Base-by-base conservation (phyloP, 2,113 vertebrate genomes). In the Microcebus lehilahytsara region DNA sequence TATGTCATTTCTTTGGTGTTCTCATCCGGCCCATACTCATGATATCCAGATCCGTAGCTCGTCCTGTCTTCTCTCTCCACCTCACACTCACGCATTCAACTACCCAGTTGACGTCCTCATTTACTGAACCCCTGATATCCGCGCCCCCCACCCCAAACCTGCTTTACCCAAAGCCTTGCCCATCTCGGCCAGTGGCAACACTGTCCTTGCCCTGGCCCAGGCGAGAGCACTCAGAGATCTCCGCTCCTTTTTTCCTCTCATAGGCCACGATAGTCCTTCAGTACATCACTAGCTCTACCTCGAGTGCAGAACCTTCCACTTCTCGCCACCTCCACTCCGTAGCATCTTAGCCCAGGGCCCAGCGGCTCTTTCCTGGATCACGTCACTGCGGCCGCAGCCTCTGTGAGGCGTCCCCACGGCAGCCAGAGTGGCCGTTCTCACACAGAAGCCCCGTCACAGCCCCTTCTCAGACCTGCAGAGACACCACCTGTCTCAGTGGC, bases 391-490 rank as follows among this genome's bases (percentile, higher is more conserved):
- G 23, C 30, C 5, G 34, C 16, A 16, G 22, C n/a, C 62, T 89
- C 79, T 27, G 2, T 0, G 9, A 49, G 32, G 6, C 37, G 12
- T 40, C 85, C 71, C 27, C 42, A 62, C 3, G 5, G 85, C 30
- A 9, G 34, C 20, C 69, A 30, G 77, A n/a, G 37, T 9, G 40
- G 56, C 60, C 17, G 42, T 62, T 72, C 86, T 84, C 42, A 79
- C 34, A 37, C 3, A 3, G 7, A 11, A 56, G n/a, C 30, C 3
- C 0, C 51, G n/a, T 2, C 23, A 62, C 9, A 23, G 0, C 40
- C 42, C 40, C 34, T 22, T 62, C 62, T 58, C 84, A 66, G 37
- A 49, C 27, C 58, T 16, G 53, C 8, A 64, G 27, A 42, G 72
- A 46, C 8, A 46, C 49, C n/a, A 46, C 60, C 72, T 11, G 20